Evolutionary conservation across 2,888 invertebrate species (phyloP).

Genomic region (Drosophila falleni): DNA sequence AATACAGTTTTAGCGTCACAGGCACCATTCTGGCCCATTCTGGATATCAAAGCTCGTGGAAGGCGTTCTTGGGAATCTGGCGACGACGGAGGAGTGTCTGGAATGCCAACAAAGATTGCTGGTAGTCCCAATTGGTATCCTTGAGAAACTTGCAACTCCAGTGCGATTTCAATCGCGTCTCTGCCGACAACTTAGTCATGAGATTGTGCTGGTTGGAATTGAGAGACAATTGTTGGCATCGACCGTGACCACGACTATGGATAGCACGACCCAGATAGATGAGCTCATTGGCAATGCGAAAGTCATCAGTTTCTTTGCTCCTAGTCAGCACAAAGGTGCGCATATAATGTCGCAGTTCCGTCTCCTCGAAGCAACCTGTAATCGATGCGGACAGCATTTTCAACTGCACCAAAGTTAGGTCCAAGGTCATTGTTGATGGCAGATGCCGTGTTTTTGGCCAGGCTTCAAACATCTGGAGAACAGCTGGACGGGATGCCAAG

Average conservation of each 20-base stretch:
- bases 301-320: slow-evolving; percentile 9
- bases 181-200: slow-evolving; percentile 20
- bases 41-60: slow-evolving; percentile 8
- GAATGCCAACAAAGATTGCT: slow-evolving; percentile 47
- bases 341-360: slow-evolving; percentile 33
- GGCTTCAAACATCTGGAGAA: slow-evolving; percentile 27
- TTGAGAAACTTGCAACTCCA: slow-evolving; percentile 45
- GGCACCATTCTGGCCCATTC: background rate
- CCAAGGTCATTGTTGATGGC: slow-evolving; percentile 42
- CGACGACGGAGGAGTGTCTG: slow-evolving; percentile 17
- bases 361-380: slow-evolving; percentile 44
- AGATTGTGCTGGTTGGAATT: slow-evolving; percentile 26
- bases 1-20: slow-evolving; percentile 28
- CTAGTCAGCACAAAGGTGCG: slow-evolving; percentile 40
- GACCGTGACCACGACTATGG: slow-evolving; percentile 18
- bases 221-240: background rate
- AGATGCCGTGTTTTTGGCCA: slow-evolving; percentile 47
- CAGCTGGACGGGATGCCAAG: slow-evolving; percentile 21
- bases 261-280: slow-evolving; percentile 35
- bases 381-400: slow-evolving; percentile 24
- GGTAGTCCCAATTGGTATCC: slow-evolving; percentile 56
- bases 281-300: slow-evolving; percentile 51
- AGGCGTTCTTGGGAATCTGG: slow-evolving; percentile 41
- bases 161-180: slow-evolving; percentile 36
- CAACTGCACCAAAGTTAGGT: slow-evolving; percentile 31